Conservation (phyloP, 2,797 vertebrate genomes). For the Rhincodon typus region DNA sequence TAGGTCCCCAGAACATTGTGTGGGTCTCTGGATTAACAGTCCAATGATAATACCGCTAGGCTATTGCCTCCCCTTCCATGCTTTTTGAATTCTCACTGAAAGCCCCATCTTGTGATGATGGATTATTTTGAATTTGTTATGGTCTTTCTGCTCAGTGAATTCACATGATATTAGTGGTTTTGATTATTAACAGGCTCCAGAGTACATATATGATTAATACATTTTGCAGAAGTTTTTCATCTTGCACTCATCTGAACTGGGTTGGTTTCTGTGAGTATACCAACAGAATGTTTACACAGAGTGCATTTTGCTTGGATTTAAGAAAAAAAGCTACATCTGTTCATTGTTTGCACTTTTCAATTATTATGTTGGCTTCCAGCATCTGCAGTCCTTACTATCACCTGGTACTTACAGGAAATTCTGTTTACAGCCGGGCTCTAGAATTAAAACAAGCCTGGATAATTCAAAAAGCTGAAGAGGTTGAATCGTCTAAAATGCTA, state of each 20-base stretch:
- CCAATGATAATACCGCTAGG: too few species aligned
- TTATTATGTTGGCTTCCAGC: background rate
- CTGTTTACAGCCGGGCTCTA: too few species aligned
- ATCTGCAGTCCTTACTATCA: too few species aligned
- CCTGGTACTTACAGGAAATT: too few species aligned
- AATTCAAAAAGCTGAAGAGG: background rate
- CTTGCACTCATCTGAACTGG: background rate
- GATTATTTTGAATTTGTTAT: background rate
- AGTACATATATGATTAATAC: background rate
- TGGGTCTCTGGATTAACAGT: too few species aligned
- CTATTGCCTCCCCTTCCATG: background rate
- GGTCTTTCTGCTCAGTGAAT: background rate
- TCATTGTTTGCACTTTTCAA: background rate
- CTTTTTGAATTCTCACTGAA: background rate
- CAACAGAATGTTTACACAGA: slow-evolving; percentile 11
- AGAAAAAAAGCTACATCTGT: background rate
- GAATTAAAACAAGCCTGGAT: background rate
- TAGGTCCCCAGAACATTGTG: too few species aligned
- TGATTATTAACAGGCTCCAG: background rate
- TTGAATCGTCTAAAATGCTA: background rate
- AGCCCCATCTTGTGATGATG: background rate
- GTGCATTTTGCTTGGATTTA: background rate
- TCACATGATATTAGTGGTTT: background rate
- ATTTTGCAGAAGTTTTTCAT: background rate
- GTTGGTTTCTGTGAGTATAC: background rate